phyloP scores from a whole-genome alignment of 2,113 vertebrate species.

The Menidia beryllina region DNA sequence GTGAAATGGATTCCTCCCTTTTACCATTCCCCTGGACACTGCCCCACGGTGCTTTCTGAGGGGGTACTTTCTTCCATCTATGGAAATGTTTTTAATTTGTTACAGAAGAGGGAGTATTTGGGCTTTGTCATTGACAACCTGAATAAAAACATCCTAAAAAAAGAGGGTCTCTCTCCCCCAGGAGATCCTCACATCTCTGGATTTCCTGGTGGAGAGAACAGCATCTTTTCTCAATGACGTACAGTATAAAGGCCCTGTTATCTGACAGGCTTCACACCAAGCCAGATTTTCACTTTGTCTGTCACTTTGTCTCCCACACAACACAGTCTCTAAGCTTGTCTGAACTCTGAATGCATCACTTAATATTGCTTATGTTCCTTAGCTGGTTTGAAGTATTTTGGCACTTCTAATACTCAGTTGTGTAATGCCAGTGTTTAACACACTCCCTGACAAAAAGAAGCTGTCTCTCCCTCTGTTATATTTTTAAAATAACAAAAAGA shows the following conservation, averaged over 20 bases:
- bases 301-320: conserved; percentile 43
- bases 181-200: conserved; percentile 26
- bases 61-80: conserved; percentile 6
- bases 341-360: conserved; percentile 18
- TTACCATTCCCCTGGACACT: conserved; percentile 11
- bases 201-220: conserved; percentile 47
- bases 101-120: conserved; percentile 32
- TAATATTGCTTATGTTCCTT: conserved; percentile 19
- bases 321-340: neutral
- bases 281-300: conserved; percentile 49
- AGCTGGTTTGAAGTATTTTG: neutral
- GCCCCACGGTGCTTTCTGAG: conserved; percentile 21
- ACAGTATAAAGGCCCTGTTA: conserved; percentile 38
- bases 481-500: too few species aligned
- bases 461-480: neutral
- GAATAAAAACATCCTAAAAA: neutral
- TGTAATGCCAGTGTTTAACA: neutral
- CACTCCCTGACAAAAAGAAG: conserved; percentile 3
- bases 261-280: conserved; percentile 48
- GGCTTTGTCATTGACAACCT: conserved; percentile 7
- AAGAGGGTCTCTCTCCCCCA: conserved; percentile 16
- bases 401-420: neutral
- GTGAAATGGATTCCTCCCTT: conserved; percentile 10
- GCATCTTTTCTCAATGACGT: conserved; percentile 41
- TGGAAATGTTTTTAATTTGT: too few species aligned